A percentile compares a stretch with the other conserved stretches of the same genome.
Conservation (phyloP, 2,888 invertebrate species). For the Tillus elongatus region DNA sequence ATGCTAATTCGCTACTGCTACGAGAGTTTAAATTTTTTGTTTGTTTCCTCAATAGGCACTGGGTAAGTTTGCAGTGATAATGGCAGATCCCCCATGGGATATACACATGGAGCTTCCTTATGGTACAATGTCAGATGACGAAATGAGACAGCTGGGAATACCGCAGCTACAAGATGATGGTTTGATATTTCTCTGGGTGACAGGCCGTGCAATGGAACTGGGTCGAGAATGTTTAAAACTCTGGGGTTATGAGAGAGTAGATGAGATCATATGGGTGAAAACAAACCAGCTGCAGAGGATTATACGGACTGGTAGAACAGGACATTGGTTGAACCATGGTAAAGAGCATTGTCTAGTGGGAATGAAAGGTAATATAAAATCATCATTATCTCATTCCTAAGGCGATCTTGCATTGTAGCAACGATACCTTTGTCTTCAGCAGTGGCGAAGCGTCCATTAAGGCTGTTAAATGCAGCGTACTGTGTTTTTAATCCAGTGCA, state of each 20-base stretch:
- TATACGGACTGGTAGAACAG: slow-evolving; percentile 92
- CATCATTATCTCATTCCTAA: too few species aligned
- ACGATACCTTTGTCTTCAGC: too few species aligned
- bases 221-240: slow-evolving; percentile 90
- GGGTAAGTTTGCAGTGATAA: slow-evolving; percentile 96
- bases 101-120: slow-evolving; percentile 99
- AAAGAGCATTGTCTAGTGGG: slow-evolving; percentile 97
- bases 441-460: too few species aligned
- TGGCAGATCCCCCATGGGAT: slow-evolving; percentile 99
- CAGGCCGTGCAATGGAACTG: slow-evolving; percentile 92
- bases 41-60: too few species aligned
- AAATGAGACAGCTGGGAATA: slow-evolving; percentile 92
- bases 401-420: too few species aligned
- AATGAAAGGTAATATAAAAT: slow-evolving; percentile 74
- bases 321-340: slow-evolving; percentile 98
- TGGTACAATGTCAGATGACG: slow-evolving; percentile 97
- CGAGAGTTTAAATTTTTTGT: too few species aligned
- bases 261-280: slow-evolving; percentile 98
- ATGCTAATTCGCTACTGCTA: too few species aligned
- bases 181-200: slow-evolving; percentile 95
- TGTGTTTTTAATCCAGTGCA: too few species aligned
- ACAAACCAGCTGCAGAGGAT: slow-evolving; percentile 96
- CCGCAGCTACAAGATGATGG: slow-evolving; percentile 94
- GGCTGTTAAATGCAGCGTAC: too few species aligned
- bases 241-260: slow-evolving; percentile 95